Base-by-base conservation (phyloP, 2,888 invertebrate species). In the Pheosia gnoma region DNA sequence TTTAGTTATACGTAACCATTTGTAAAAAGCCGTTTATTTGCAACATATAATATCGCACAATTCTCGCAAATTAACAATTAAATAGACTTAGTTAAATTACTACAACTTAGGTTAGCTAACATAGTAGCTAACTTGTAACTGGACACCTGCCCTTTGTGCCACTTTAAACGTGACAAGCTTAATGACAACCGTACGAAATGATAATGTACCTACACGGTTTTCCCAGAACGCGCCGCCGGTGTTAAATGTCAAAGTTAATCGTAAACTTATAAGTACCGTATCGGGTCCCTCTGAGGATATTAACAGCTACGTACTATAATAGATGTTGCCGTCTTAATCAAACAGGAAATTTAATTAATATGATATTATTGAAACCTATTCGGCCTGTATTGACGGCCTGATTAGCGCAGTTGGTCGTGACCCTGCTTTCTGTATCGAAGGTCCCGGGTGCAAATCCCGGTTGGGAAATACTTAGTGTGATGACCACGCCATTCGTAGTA, bases 141-240 rank as follows among this genome's bases (percentile, higher is more conserved):
- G 62, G 37, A n/a, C 3, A 5, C 57, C 36, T 52, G 66, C 56
- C 62, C 63, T 73, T 66, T 58, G 38, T 25, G 58, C 53, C 59
- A 43, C 55, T 70, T 73, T 68, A 61, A 66, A 74, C 65, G 74
- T 73, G 63, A 76, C 71, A 59, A 61, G 54, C 64, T 63, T 52
- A 13, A 58, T 57, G 47, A 64, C 63, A 66, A 60, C 61, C 58
- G 67, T 49, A 67, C 59, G 61, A 74, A 70, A 74, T 76, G 59
- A 36, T 59, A 74, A 72, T 58, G 70, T 55, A 68, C 55, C 6
- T 51, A 51, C 11, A 63, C 73, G 60, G 59, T 61, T 57, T 73
- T 73, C 74, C 66, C 9, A 70, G 74, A 76, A 76, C 59, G 62
- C 61, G 62, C 61, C 58, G 63, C 56, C 41, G 60, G 52, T 37